These are phyloP conservation scores for Ochotona curzoniae DNA, from an alignment of 2,113 vertebrate genomes.

Conservation along the genomic window DNA sequence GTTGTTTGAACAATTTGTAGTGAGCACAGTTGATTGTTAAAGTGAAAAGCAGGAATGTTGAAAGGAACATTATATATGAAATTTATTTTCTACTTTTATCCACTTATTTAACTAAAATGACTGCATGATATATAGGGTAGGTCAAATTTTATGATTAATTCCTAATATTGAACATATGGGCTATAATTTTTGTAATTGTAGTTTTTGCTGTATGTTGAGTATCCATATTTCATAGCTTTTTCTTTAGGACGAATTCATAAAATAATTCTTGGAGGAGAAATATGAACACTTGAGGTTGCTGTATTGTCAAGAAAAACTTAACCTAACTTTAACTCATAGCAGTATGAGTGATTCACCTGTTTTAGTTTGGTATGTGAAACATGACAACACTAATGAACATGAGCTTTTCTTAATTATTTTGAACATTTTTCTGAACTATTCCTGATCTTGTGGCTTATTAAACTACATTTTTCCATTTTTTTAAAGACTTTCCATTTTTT, in stretches of 20 bases:
- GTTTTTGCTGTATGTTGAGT: neutral
- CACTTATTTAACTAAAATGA: neutral
- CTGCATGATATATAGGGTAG: neutral
- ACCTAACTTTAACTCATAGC: no score
- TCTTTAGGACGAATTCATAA: constrained; percentile 9
- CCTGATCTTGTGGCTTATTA: neutral
- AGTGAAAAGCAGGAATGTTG: neutral
- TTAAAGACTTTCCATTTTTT: no score
- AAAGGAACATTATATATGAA: neutral
- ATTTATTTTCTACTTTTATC: neutral
- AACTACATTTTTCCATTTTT: neutral
- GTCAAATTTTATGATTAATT: neutral
- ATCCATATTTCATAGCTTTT: neutral
- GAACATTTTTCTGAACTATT: constrained; percentile 12
- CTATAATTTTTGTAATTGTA: no score
- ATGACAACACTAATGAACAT: neutral
- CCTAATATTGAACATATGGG: neutral
- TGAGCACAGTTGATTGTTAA: neutral
- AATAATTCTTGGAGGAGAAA: neutral
- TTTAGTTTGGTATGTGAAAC: constrained; percentile 11
- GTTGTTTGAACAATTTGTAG: neutral
- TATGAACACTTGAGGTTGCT: constrained; percentile 2
- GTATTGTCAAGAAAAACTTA: neutral
- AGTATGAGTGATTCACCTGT: neutral
- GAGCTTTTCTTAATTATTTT: neutral